Percentiles rank a stretch among this genome's conserved stretches.
phyloP scores from a whole-genome alignment of 2,888 invertebrate species.

The Hirudinaria manillensis region DNA sequence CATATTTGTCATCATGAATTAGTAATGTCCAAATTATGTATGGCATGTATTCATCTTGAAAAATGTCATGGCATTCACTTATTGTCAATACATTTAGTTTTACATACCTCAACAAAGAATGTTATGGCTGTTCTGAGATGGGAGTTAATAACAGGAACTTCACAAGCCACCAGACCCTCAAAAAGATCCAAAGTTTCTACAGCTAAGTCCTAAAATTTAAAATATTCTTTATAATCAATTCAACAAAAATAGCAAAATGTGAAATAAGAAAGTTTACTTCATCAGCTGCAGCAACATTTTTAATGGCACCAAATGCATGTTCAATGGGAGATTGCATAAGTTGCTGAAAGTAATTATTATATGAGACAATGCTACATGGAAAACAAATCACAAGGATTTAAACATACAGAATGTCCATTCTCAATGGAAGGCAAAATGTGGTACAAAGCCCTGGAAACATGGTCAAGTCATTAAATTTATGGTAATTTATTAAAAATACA shows the following conservation, averaged over 20 bases:
- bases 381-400: neutral
- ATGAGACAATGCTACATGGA: too few relatives aligned
- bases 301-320: neutral
- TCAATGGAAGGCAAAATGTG: neutral
- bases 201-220: constrained; percentile 58
- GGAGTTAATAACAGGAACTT: constrained; percentile 62
- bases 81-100: too few relatives aligned
- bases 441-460: neutral
- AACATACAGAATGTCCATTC: neutral
- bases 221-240: constrained; percentile 17
- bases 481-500: neutral
- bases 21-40: too few relatives aligned
- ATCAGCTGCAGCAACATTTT: neutral
- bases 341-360: neutral
- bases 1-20: neutral
- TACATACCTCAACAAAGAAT: constrained; percentile 60
- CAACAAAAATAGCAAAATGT: neutral
- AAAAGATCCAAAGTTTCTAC: constrained; percentile 63
- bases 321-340: neutral
- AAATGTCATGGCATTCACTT: too few relatives aligned
- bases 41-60: too few relatives aligned
- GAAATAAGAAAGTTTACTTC: constrained; percentile 9
- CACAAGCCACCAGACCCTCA: constrained; percentile 63
- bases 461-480: neutral
- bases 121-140: constrained; percentile 64